Evolutionary conservation across 2,888 invertebrate species (phyloP).

Genomic region (Disparrhopalites patrizii): DNA sequence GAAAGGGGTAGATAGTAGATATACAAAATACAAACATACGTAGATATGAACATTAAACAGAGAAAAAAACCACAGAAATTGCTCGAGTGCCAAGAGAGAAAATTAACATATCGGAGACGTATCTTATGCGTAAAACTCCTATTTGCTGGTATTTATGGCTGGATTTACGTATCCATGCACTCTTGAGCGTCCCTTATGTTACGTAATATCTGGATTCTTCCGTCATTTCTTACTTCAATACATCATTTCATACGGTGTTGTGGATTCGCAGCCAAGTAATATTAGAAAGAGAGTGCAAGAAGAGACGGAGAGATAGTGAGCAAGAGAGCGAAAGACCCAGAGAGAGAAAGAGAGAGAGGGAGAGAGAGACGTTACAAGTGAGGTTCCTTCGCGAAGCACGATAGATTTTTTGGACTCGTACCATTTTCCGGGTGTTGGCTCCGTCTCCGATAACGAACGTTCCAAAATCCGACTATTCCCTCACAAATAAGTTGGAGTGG

Average conservation of each 20-base stretch:
- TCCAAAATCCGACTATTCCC: too few relatives aligned
- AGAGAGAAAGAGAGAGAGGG: too few relatives aligned
- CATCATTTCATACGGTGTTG: conserved; percentile 8
- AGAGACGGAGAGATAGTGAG: too few relatives aligned
- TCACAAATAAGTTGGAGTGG: too few relatives aligned
- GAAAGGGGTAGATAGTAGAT: too few relatives aligned
- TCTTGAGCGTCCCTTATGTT: too few relatives aligned
- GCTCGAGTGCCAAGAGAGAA: conserved; percentile 12
- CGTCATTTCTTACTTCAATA: conserved; percentile 2
- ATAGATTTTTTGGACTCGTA: background rate
- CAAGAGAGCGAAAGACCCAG: too few relatives aligned
- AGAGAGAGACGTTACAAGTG: too few relatives aligned
- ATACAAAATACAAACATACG: too few relatives aligned
- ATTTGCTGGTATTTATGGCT: background rate
- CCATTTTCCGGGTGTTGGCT: conserved; percentile 10
- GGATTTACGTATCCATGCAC: background rate
- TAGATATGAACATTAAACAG: too few relatives aligned
- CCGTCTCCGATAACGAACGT: too few relatives aligned
- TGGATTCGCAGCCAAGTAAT: background rate
- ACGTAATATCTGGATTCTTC: background rate
- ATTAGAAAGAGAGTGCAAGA: too few relatives aligned
- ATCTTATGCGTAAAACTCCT: conserved; percentile 10
- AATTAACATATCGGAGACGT: conserved; percentile 13
- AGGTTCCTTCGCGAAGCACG: background rate
- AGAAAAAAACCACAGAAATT: background rate